phyloP scores from a whole-genome alignment of 2,888 invertebrate genomes.

The Folsomia candida region DNA sequence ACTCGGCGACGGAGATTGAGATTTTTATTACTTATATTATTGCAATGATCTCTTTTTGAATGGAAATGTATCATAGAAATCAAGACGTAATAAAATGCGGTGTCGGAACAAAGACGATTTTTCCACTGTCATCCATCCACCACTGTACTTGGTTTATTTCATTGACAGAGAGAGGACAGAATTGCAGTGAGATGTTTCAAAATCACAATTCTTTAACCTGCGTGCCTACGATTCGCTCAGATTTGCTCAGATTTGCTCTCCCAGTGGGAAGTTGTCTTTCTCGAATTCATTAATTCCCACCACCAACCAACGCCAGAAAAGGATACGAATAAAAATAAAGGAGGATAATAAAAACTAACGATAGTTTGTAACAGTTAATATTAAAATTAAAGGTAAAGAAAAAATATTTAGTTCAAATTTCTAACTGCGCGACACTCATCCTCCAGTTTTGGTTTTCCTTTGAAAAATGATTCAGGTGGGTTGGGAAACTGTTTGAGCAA shows the following conservation, averaged over 20 bases:
- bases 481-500: too few relatives aligned
- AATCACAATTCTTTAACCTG: too few relatives aligned
- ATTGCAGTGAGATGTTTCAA: not conserved
- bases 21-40: not conserved
- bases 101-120: not conserved
- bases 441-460: too few relatives aligned
- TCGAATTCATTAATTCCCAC: not conserved
- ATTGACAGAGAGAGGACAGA: not conserved
- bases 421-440: too few relatives aligned
- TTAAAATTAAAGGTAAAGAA: too few relatives aligned
- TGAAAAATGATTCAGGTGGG: too few relatives aligned
- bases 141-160: not conserved
- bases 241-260: too few relatives aligned
- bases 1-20: not conserved
- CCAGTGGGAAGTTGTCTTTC: not conserved
- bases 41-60: not conserved
- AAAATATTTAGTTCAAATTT: too few relatives aligned
- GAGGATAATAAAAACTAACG: not conserved
- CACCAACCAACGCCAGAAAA: not conserved
- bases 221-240: too few relatives aligned
- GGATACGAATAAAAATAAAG: not conserved
- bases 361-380: too few relatives aligned
- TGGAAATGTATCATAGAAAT: not conserved
- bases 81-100: not conserved
- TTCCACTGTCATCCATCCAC: not conserved